These are phyloP conservation scores for Dicranocentrus wangi DNA, from an alignment of 2,888 invertebrate genomes.

Conservation along the genomic window DNA sequence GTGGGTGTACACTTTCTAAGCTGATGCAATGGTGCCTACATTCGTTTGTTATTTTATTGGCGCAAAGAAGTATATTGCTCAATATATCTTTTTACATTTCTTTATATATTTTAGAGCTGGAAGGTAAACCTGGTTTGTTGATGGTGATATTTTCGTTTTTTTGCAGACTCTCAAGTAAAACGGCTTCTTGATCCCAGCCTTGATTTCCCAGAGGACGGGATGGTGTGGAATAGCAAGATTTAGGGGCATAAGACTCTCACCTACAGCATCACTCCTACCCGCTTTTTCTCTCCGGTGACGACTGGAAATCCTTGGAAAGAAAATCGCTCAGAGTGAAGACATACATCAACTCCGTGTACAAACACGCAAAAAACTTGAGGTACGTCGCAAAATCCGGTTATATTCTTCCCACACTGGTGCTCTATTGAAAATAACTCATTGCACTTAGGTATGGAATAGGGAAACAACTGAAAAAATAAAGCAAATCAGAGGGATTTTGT, in stretches of 20 bases:
- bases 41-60: too few relatives aligned
- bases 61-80: too few relatives aligned
- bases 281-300: constrained; percentile 1
- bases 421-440: neutral
- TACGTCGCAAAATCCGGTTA: constrained; percentile 64
- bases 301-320: constrained; percentile 2
- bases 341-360: constrained; percentile 13
- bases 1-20: neutral
- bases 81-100: too few relatives aligned
- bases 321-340: constrained; percentile 16
- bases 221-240: constrained; percentile 68
- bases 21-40: too few relatives aligned
- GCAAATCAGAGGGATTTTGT: neutral
- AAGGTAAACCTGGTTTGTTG: constrained; percentile 16
- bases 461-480: neutral
- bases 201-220: constrained; percentile 72
- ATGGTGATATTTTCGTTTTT: constrained; percentile 42
- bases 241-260: constrained; percentile 26
- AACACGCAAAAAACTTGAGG: constrained; percentile 55
- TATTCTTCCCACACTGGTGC: constrained; percentile 32
- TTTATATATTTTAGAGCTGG: too few relatives aligned
- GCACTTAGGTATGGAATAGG: neutral
- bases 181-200: constrained; percentile 69
- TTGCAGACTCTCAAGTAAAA: constrained; percentile 52
- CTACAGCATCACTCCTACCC: constrained; percentile 16